Conservation (phyloP, 2,113 vertebrate genomes). For the Herpailurus yagouaroundi region DNA sequence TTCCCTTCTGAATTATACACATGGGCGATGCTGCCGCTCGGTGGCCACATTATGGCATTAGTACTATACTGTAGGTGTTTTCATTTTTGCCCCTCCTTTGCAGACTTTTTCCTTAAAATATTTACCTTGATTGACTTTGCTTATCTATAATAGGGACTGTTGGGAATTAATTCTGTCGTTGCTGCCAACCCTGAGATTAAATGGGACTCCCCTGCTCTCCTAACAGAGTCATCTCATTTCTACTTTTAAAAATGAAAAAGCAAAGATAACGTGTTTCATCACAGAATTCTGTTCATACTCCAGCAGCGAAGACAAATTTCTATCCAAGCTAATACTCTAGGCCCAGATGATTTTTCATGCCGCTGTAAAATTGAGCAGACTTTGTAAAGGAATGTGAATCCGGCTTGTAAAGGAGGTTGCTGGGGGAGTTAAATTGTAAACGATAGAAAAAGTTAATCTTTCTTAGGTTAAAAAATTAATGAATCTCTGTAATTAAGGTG, state of each 20-base stretch:
- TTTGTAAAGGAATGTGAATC: not conserved
- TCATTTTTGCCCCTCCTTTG: not conserved
- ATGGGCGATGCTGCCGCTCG: not conserved
- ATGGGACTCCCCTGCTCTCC: not conserved
- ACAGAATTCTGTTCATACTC: not conserved
- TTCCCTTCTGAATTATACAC: slow-evolving; percentile 56
- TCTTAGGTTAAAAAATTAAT: slow-evolving; percentile 35
- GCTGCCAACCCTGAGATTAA: not conserved
- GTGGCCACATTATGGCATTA: not conserved
- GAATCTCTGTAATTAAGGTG: slow-evolving; percentile 28
- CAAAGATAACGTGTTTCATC: not conserved
- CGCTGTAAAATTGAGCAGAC: not conserved
- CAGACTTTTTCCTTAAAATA: not conserved
- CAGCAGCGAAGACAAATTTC: not conserved
- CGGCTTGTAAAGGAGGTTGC: slow-evolving; percentile 8
- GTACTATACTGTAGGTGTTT: not conserved
- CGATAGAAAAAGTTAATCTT: not conserved
- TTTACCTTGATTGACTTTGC: not conserved
- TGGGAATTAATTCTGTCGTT: not conserved
- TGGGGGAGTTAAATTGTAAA: slow-evolving; percentile 19
- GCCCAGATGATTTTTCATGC: not conserved
- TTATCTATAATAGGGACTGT: not conserved
- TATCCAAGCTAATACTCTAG: not conserved
- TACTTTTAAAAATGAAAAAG: slow-evolving; percentile 20
- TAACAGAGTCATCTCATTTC: not conserved